phyloP scores from a whole-genome alignment of 2,888 invertebrate species.

The Bursaphelenchus okinawaensis region DNA sequence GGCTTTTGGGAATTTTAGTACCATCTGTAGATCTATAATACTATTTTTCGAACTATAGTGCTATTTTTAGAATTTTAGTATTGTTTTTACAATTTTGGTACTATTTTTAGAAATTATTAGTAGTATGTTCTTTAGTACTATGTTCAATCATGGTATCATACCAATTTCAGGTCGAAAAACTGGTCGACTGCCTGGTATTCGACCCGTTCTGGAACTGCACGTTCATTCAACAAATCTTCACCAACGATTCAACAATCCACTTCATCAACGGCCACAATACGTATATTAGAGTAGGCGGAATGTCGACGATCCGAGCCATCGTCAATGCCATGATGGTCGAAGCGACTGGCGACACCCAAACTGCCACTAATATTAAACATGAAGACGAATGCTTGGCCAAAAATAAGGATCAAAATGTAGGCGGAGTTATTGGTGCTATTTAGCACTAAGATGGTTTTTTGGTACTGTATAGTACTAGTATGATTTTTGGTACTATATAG shows the following conservation, averaged over 20 bases:
- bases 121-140: no score
- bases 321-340: constrained; percentile 25
- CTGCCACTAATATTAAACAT: constrained; percentile 22
- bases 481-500: no score
- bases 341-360: constrained; percentile 27
- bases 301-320: constrained; percentile 20
- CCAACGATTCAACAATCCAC: neutral
- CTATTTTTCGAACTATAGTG: no score
- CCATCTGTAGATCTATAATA: no score
- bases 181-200: constrained; percentile 35
- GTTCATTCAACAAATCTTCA: constrained; percentile 17
- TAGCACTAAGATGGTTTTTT: no score
- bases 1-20: no score
- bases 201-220: constrained; percentile 22
- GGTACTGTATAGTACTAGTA: no score
- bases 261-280: constrained; percentile 4
- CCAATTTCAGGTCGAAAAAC: constrained; percentile 20
- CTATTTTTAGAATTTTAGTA: no score
- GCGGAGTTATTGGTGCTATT: no score
- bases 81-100: no score
- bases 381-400: constrained; percentile 21
- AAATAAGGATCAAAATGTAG: constrained; percentile 23
- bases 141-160: no score
- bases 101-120: no score
- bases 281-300: constrained; percentile 1